phyloP scores from a whole-genome alignment of 2,888 invertebrate genomes.

The Ganaspis brasiliensis region DNA sequence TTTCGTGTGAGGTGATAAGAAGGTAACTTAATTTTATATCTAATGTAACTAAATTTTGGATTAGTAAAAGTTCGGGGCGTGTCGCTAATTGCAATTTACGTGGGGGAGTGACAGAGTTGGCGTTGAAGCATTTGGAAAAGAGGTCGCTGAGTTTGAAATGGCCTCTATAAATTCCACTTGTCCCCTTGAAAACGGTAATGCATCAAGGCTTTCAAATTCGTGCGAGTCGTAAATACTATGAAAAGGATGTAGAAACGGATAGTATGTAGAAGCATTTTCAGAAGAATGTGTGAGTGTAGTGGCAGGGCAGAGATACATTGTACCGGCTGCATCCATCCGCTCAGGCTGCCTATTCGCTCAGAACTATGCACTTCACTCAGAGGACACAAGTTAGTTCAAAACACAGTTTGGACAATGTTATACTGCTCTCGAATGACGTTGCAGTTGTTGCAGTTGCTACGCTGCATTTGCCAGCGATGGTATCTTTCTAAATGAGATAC shows the following conservation, averaged over 20 bases:
- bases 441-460: conserved; percentile 29
- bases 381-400: conserved; percentile 60
- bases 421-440: conserved; percentile 23
- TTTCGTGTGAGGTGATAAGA: not conserved
- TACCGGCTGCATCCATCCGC: conserved; percentile 11
- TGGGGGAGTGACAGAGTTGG: conserved; percentile 12
- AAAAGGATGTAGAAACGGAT: not conserved
- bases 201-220: conserved; percentile 48
- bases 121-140: conserved; percentile 29
- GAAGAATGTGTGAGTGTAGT: conserved; percentile 7
- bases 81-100: conserved; percentile 41
- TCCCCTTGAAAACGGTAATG: conserved; percentile 62
- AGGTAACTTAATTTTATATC: not conserved
- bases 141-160: conserved; percentile 38
- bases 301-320: conserved; percentile 25
- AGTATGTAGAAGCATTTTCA: conserved; percentile 5
- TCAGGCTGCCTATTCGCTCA: conserved; percentile 23
- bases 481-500: conserved; percentile 37
- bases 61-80: conserved; percentile 18
- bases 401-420: conserved; percentile 54
- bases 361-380: conserved; percentile 44
- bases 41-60: conserved; percentile 24
- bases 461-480: conserved; percentile 24
- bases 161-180: conserved; percentile 70
- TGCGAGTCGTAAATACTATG: conserved; percentile 32